A percentile compares a stretch with the other conserved stretches of the same genome.
These are phyloP conservation scores for Coecobrya sp. DNA, from an alignment of 2,888 invertebrate species.

Conservation along the genomic window DNA sequence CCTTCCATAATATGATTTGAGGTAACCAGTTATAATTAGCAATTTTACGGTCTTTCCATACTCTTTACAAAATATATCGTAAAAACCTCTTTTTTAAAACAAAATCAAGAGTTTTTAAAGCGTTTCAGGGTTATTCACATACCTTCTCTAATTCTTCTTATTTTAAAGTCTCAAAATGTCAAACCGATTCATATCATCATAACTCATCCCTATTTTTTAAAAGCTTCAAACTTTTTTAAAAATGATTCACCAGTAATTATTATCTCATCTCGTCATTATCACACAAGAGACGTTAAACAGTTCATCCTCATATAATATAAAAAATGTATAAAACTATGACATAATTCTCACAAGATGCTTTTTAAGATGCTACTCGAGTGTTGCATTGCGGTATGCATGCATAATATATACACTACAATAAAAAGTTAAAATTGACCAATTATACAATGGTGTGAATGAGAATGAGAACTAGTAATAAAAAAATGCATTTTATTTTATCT, in stretches of 20 bases:
- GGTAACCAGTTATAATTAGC: neutral
- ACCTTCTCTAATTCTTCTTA: neutral
- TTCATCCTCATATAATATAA: neutral
- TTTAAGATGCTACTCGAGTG: neutral
- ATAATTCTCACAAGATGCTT: slow-evolving; percentile 33
- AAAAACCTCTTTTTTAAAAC: neutral
- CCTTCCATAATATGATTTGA: neutral
- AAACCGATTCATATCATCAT: neutral
- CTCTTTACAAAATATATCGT: neutral
- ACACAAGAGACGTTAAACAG: neutral
- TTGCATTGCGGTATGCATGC: neutral
- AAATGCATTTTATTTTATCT: neutral
- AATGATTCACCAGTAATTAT: neutral
- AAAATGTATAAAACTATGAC: slow-evolving; percentile 23
- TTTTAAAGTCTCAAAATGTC: slow-evolving; percentile 4
- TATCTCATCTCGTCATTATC: neutral
- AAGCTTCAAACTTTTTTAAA: neutral
- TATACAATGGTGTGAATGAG: slow-evolving; percentile 38
- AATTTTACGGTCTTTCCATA: neutral
- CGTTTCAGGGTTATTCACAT: neutral
- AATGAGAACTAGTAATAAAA: slow-evolving; percentile 34
- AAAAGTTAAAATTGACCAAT: slow-evolving; percentile 28
- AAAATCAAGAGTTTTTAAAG: neutral
- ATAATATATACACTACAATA: too few species aligned
- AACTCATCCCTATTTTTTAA: neutral